Evolutionary conservation across 53 echinoderm and acorn worm species (phyloP).

Genomic region (Henricia sp.): DNA sequence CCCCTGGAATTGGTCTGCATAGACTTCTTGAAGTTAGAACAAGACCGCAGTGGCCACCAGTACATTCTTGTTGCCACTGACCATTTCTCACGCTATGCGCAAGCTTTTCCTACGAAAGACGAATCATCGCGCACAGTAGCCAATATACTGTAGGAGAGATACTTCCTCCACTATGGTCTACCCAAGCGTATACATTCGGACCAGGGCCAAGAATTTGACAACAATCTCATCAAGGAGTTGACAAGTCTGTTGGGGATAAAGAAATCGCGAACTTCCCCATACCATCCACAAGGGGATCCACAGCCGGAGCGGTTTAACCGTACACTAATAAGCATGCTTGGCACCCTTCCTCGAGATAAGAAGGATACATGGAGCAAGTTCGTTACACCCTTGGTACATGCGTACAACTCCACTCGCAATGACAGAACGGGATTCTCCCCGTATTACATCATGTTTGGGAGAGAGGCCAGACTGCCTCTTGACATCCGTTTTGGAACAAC

Average conservation of each 20-base stretch:
- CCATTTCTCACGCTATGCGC: conserved; percentile 56
- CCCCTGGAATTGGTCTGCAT: conserved; percentile 66
- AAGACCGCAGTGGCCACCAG: conserved; percentile 33
- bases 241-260: conserved; percentile 31
- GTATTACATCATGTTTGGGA: conserved; percentile 52
- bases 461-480: conserved; percentile 35
- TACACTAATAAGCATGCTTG: conserved; percentile 64
- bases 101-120: conserved; percentile 40
- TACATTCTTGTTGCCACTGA: conserved; percentile 61
- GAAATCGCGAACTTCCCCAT: conserved; percentile 59
- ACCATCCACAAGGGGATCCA: conserved; percentile 71
- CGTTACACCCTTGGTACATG: conserved; percentile 55
- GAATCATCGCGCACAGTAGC: conserved; percentile 48
- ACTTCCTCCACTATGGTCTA: conserved; percentile 45
- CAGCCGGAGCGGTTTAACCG: conserved; percentile 70
- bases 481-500: conserved; percentile 17
- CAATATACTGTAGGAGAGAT: conserved; percentile 41
- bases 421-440: conserved; percentile 59
- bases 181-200: conserved; percentile 55
- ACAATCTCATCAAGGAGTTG: conserved; percentile 49
- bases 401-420: conserved; percentile 48
- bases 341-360: conserved; percentile 60
- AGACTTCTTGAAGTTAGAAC: conserved; percentile 66
- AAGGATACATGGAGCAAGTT: conserved; percentile 69
- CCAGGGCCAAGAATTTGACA: conserved; percentile 60